phyloP scores from a whole-genome alignment of 2,113 vertebrate genomes.

The Ailuropoda melanoleuca region DNA sequence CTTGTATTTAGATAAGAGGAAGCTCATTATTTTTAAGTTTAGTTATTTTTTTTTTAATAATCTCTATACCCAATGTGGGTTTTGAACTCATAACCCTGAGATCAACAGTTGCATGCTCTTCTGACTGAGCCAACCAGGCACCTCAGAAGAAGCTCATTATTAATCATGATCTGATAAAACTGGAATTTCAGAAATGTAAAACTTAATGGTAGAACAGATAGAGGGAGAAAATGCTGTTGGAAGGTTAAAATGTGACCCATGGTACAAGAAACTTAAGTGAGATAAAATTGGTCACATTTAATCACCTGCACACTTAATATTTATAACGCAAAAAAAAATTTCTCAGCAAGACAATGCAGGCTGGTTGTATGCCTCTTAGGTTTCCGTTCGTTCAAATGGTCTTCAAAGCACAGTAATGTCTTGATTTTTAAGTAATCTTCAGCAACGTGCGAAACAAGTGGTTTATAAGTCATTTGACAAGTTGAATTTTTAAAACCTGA shows the following conservation, averaged over 20 bases:
- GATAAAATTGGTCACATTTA: background rate
- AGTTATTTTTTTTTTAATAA: background rate
- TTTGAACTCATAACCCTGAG: background rate
- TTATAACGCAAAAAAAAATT: background rate
- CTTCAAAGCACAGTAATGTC: background rate
- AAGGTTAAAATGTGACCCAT: background rate
- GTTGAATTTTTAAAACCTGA: constrained; percentile 1
- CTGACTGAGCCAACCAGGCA: background rate
- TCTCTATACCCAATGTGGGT: background rate
- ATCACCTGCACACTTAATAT: background rate
- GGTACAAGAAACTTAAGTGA: background rate
- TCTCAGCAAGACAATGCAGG: background rate
- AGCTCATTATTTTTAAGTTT: background rate
- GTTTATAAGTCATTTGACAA: background rate
- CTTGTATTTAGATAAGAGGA: background rate
- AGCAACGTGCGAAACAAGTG: background rate
- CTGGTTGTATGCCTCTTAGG: background rate
- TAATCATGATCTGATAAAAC: background rate
- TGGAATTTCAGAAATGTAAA: background rate
- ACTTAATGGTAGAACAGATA: background rate
- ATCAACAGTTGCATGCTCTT: background rate
- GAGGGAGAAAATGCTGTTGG: background rate
- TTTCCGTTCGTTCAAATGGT: background rate
- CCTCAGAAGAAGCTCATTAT: background rate
- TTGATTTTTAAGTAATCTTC: background rate